Evolutionary conservation across 2,888 invertebrate genomes (phyloP), one percentile per base, ranked within the genome.

Genomic region (Rhingia campestris): DNA sequence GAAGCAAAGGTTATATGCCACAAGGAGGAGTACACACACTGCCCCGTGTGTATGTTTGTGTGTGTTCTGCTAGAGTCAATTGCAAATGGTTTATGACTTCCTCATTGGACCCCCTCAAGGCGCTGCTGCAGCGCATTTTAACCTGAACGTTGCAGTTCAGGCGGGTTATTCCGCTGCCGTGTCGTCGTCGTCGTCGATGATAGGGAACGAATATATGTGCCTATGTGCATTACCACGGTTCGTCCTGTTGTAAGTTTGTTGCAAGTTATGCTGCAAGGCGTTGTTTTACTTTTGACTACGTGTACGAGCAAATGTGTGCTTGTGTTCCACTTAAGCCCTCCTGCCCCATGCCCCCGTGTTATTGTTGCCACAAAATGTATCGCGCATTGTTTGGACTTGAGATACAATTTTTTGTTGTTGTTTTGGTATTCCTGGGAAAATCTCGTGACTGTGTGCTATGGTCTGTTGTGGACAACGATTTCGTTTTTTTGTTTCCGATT

Each of bases 11-110:
- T 72, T 61, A 72, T 61, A 72, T 14, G 58, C 56, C 59, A 66
- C 45, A 53, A 79, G 72, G 58, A 79, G 72, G 77, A 79, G 72
- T 63, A 63, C 9, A 35, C 35, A 37, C 33, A 43, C 37, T 49
- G 35, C 12, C 41, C n/a, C 43, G 63, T 61, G 10, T 75, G 58
- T 64, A 53, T 43, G 49, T 12, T 4, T 37, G 10, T 49, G 47
- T 22, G 22, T 22, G 30, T 35, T 58, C 67, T 58, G 67, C 73
- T 45, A 82, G 22, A 22, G 79, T 73, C 79, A 82, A 82, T 82
- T 79, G 63, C 61, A 73, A 79, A 79, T 82, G 69, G 73, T 82
- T 69, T 82, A 82, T 73, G 79, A 82, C 77, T 82, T 82, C 82
- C 82, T 82, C 79, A 63, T 82, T 74, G 58, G 73, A 73, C 58